Evolutionary conservation across 2,113 vertebrate genomes (phyloP).

Genomic region (Calyptomena viridis): DNA sequence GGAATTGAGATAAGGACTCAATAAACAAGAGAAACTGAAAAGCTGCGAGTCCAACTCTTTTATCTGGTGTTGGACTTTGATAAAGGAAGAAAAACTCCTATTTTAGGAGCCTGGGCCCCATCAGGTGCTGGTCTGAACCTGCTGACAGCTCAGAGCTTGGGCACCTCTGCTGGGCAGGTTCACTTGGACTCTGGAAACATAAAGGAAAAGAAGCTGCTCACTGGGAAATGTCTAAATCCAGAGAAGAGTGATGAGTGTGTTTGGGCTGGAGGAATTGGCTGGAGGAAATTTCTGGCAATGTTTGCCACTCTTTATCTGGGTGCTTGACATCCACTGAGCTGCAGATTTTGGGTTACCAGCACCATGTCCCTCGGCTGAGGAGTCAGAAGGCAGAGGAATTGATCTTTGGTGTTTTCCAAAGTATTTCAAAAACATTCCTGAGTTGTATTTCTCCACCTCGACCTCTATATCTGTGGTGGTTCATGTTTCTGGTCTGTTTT

Average conservation of each 20-base stretch:
- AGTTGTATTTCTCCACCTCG: background rate
- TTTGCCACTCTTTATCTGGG: background rate
- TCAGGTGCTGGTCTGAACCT: background rate
- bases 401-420: background rate
- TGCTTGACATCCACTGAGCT: background rate
- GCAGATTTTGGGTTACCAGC: background rate
- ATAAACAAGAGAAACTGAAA: too few relatives aligned
- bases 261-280: background rate
- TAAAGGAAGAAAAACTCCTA: too few relatives aligned
- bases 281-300: background rate
- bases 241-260: background rate
- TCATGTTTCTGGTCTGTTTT: background rate
- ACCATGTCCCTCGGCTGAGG: background rate
- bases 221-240: background rate
- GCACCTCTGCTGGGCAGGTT: background rate
- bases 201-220: background rate
- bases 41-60: too few relatives aligned
- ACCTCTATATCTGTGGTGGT: background rate
- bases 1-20: too few relatives aligned
- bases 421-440: background rate
- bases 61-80: too few relatives aligned
- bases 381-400: background rate
- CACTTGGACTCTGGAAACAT: background rate
- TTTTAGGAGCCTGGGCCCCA: too few relatives aligned
- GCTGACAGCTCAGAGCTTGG: background rate